Percentiles rank a stretch among this genome's conserved stretches.
These are phyloP conservation scores for Clamator glandarius DNA, from an alignment of 2,797 vertebrate species.

Conservation along the genomic window DNA sequence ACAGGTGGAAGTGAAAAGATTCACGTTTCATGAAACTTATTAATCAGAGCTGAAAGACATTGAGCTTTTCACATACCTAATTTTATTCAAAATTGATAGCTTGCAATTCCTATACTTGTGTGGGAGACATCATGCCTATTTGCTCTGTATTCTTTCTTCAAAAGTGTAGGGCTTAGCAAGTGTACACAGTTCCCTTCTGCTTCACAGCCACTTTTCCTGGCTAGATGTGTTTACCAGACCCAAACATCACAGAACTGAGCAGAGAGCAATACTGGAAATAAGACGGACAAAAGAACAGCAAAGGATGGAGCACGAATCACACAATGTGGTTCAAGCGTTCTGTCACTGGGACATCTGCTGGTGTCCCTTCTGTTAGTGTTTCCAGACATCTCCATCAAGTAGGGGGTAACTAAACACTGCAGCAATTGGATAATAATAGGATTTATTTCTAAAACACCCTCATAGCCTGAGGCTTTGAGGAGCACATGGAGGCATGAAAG, in stretches of 20 bases:
- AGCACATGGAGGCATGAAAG: not conserved
- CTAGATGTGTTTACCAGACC: not conserved
- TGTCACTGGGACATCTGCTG: not conserved
- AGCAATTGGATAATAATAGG: constrained; percentile 44
- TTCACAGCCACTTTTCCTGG: not conserved
- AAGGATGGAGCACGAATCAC: not conserved
- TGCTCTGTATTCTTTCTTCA: not conserved
- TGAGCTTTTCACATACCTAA: not conserved
- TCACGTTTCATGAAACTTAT: not conserved
- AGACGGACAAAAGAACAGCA: not conserved
- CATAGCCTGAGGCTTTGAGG: constrained; percentile 39
- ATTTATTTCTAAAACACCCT: constrained; percentile 54
- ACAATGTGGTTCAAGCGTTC: not conserved
- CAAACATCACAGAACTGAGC: not conserved
- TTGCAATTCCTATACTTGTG: not conserved
- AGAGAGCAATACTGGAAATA: not conserved
- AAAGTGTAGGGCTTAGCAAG: not conserved
- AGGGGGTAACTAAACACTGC: constrained; percentile 46
- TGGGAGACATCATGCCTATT: not conserved
- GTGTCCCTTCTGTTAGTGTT: constrained; percentile 51
- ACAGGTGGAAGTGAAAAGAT: not conserved
- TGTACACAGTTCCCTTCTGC: not conserved
- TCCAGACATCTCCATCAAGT: constrained; percentile 30
- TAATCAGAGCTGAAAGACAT: not conserved
- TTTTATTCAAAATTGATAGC: not conserved